Base-by-base conservation (phyloP, 2,113 vertebrate species). In the Aptenodytes patagonicus region DNA sequence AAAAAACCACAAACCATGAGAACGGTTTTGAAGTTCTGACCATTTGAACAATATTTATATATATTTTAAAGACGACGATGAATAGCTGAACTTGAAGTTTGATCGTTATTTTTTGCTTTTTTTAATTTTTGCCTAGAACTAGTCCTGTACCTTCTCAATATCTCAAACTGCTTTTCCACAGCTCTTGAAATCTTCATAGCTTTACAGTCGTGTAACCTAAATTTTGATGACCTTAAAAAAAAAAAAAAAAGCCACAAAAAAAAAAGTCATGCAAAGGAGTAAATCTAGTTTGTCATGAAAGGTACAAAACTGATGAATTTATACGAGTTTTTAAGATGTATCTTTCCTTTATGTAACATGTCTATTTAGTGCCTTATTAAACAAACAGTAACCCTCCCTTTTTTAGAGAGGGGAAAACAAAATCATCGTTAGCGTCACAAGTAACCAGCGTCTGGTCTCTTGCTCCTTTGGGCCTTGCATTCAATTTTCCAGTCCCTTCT, bases 301-400 rank as follows among this genome's bases (percentile, higher is more conserved):
- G 97, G 96, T 93, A 91, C 96, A 81, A 96, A 96, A 54, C 80
- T 66, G 94, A 91, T 24, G 54, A 88, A 52, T 95, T 95, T 95
- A 34, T 91, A 95, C 14, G 28, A 60, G 70, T 93, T 93, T 97
- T 90, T 70, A 57, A 92, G 40, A 89, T 34, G 79, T 95, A 71
- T 95, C 95, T 97, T 97, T 96, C 97, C 96, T 98, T 97, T 96
- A 89, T 83, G 97, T 91, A 96, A 93, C 91, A 69, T 87, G 76
- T 97, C 97, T 96, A 97, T 98, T 97, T 96, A 98, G 98, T 98
- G 98, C 98, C 98, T 98, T 98, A 98, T 95, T 84, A 87, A 97
- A 95, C 93, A 93, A 96, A 89, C 32, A 19, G 90, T 66, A 46
- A 52, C 95, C 55, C 91, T 96, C 95, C 81, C 85, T 64, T 60